Evolutionary conservation across 2,797 vertebrate genomes (phyloP), one percentile per base, ranked within the genome.

Genomic region (Acrossocheilus wenchowensis): DNA sequence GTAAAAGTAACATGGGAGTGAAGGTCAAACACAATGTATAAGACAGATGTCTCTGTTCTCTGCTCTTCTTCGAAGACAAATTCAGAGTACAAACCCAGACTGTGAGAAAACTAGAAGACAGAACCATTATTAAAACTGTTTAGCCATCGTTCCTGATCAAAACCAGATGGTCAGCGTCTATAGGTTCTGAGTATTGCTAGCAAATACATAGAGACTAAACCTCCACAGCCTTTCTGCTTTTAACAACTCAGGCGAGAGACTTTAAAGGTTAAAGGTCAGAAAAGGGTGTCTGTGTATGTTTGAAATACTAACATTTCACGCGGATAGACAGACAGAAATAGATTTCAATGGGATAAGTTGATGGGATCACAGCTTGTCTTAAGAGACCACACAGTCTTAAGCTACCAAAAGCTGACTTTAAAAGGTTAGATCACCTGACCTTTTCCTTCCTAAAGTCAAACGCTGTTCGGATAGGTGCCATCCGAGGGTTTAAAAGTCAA

Each of bases 231-330:
- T 74, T 23, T 30, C 17, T 39, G 77, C 45, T 57, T 66, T 64
- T 57, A 85, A 81, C 19, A 62, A 57, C 60, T 60, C 17, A 12
- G 14, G 68, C 39, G 39, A 45, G 69, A 75, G 64, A 72, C 68
- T 71, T 69, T 45, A 48, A 52, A 74, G 73, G 72, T 78, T 41
- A 69, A 82, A 84, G 68, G 84, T 86, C 68, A 72, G 17, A 45
- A 71, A 85, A 79, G 66, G 39, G 83, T 85, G 75, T 85, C 71
- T 82, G 80, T 85, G 43, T 62, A 39, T 81, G 68, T 87, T 87
- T 78, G 72, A 87, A 82, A 86, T 36, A 85, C 80, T 83, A 77
- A 88, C 88, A 88, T 68, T 73, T 74, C 84, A 86, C 84, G 57
- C 43, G 26, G 68, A 87, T 43, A 26, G 83, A 83, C 82, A 78